Evolutionary conservation across 2,888 invertebrate species (phyloP).

Genomic region (Coleophora flavipennella): DNA sequence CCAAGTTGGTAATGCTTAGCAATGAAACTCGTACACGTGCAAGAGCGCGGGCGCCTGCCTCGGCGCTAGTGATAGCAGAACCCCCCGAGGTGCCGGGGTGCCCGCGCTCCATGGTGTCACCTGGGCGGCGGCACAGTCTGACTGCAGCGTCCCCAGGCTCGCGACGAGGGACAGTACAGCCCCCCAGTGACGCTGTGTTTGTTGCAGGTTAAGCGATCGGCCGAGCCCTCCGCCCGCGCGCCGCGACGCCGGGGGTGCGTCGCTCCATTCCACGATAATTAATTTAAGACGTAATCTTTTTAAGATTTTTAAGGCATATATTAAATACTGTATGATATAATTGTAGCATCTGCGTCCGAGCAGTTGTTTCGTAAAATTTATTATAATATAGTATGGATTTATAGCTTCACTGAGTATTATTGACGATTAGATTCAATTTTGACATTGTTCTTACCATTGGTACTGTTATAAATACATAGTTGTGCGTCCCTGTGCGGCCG

Average conservation of each 20-base stretch:
- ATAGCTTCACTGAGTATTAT: slow-evolving; percentile 71
- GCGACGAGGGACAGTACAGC: neutral
- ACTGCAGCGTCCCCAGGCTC: neutral
- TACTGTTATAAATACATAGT: slow-evolving; percentile 40
- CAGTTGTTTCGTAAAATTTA: slow-evolving; percentile 51
- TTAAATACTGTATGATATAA: slow-evolving; percentile 47
- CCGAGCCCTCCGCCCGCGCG: slow-evolving; percentile 17
- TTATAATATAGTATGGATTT: slow-evolving; percentile 67
- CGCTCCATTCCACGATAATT: slow-evolving; percentile 71
- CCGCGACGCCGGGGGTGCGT: slow-evolving; percentile 60
- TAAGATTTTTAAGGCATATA: slow-evolving; percentile 60
- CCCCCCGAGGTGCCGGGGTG: neutral
- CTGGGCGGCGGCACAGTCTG: neutral
- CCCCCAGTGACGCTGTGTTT: slow-evolving; percentile 14
- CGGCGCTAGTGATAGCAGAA: no score
- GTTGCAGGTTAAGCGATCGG: slow-evolving; percentile 65
- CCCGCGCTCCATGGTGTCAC: neutral
- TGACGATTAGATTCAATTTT: slow-evolving; percentile 62
- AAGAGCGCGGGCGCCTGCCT: no score
- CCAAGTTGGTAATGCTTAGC: no score
- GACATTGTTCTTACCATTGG: slow-evolving; percentile 46
- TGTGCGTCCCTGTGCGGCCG: no score
- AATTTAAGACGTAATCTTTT: slow-evolving; percentile 66
- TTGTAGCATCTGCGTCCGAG: slow-evolving; percentile 35
- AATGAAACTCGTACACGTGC: no score